Evolutionary conservation across 2,797 vertebrate genomes (phyloP), one percentile per base, ranked within the genome.

Genomic region (Decapterus maruadsi): DNA sequence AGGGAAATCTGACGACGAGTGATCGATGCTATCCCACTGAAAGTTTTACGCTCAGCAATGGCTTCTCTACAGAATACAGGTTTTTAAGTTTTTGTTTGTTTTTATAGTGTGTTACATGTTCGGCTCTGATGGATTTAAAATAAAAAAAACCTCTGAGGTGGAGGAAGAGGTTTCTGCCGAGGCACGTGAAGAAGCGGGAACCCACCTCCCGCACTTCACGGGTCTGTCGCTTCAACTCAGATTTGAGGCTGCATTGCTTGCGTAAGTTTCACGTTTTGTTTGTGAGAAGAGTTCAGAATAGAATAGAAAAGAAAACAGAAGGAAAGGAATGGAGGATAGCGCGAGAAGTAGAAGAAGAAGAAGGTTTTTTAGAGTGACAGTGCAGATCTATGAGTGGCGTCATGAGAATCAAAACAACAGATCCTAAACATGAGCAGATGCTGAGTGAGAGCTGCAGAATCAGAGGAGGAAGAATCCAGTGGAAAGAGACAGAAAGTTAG

Each of bases 161-260:
- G 26, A 0, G 12, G 14, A 29, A 66, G 84, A 88, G 80, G 61
- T 26, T 26, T 26, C 31, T 14, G 17, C 85, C 22, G 22, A 71
- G 80, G 64, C 90, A 68, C 90, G 2, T 85, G 26, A 26, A 86
- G 26, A 26, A 86, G 84, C 16, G 75, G 87, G 85, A 90, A 85
- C 88, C 90, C 86, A 61, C 80, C 75, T 85, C 45, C 45, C 1
- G 6, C 6, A 67, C 85, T 75, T 83, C 92, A 92, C 51, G 87
- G 93, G 92, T 90, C 56, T 70, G 62, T 83, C 60, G 70, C 85
- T 83, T 26, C 26, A 82, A 89, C 92, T 93, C 92, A 87, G 6
- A 68, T 48, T 14, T 81, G 92, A 94, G 92, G 91, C 90, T 85
- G 82, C 80, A 42, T 82, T 82, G 84, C 89, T 93, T 92, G 81